phyloP scores from a whole-genome alignment of 2,888 invertebrate species.

The Drosophila infuscata region DNA sequence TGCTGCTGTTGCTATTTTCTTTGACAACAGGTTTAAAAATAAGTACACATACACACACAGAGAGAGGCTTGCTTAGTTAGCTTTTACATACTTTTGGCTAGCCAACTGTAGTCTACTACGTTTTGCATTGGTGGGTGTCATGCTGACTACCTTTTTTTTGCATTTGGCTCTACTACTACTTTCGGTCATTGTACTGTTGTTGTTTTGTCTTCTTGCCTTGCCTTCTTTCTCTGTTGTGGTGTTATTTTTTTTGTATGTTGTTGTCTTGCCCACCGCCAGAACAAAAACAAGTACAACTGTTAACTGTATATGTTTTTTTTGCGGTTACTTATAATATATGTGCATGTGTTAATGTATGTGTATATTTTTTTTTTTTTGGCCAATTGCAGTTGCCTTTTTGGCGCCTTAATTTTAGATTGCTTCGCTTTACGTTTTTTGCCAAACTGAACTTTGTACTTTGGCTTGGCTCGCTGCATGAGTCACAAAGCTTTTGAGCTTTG shows the following conservation, averaged over 20 bases:
- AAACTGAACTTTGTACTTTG: slow-evolving; percentile 67
- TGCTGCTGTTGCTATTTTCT: slow-evolving; percentile 53
- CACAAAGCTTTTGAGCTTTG: slow-evolving; percentile 39
- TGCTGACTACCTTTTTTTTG: slow-evolving; percentile 50
- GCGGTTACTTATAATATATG: slow-evolving; percentile 18
- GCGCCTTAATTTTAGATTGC: slow-evolving; percentile 55
- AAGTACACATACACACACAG: slow-evolving; percentile 47
- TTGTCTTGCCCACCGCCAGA: slow-evolving; percentile 50
- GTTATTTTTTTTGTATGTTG: slow-evolving; percentile 14
- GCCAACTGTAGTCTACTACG: slow-evolving; percentile 55
- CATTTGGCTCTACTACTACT: slow-evolving; percentile 41
- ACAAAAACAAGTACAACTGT: slow-evolving; percentile 22
- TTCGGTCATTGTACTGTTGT: slow-evolving; percentile 73
- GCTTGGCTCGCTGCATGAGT: slow-evolving; percentile 46
- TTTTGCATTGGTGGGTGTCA: slow-evolving; percentile 52
- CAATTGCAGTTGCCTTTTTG: slow-evolving; percentile 58
- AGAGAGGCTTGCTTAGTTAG: slow-evolving; percentile 29
- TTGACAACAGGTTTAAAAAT: slow-evolving; percentile 71
- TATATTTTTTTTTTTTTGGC: slow-evolving; percentile 24
- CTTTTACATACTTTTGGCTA: slow-evolving; percentile 42
- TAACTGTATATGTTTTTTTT: slow-evolving; percentile 20
- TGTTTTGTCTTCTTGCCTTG: slow-evolving; percentile 8
- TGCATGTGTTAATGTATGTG: background rate
- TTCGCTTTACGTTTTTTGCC: slow-evolving; percentile 37
- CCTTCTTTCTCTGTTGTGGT: slow-evolving; percentile 24